Conservation (phyloP, 1,140 invertebrate genomes). For the Temnothorax nylanderi region DNA sequence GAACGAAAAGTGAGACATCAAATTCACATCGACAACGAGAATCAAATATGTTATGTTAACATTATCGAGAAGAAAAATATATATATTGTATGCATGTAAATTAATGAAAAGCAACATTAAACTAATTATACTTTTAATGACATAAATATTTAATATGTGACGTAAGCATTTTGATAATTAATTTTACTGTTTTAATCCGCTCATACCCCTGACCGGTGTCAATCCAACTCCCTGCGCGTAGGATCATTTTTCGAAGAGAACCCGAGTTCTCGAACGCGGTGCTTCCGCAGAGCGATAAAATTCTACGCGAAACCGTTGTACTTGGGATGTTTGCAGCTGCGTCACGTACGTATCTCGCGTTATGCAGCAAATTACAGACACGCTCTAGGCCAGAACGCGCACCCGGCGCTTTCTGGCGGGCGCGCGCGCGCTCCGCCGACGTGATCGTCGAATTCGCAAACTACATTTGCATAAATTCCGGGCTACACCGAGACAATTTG, state of each 20-base stretch:
- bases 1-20: background rate
- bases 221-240: background rate
- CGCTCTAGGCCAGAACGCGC: constrained; percentile 31
- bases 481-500: constrained; percentile 78
- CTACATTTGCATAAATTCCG: constrained; percentile 79
- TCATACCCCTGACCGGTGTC: no score
- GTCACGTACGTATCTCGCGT: constrained; percentile 42
- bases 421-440: constrained; percentile 37
- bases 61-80: no score
- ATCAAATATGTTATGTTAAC: background rate
- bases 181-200: background rate
- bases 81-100: background rate
- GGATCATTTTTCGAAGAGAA: background rate
- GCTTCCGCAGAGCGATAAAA: background rate
- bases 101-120: no score
- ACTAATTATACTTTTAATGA: background rate
- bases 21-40: background rate
- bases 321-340: constrained; percentile 23
- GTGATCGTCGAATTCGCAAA: constrained; percentile 71
- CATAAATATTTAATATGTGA: background rate
- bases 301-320: background rate
- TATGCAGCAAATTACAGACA: constrained; percentile 44
- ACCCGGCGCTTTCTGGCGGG: constrained; percentile 30
- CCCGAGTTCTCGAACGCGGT: background rate
- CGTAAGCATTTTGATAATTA: background rate